A percentile compares a stretch with the other conserved stretches of the same genome.
Conservation (phyloP, 35 echinoderm and acorn worm species). For the Apostichopus japonicus region DNA sequence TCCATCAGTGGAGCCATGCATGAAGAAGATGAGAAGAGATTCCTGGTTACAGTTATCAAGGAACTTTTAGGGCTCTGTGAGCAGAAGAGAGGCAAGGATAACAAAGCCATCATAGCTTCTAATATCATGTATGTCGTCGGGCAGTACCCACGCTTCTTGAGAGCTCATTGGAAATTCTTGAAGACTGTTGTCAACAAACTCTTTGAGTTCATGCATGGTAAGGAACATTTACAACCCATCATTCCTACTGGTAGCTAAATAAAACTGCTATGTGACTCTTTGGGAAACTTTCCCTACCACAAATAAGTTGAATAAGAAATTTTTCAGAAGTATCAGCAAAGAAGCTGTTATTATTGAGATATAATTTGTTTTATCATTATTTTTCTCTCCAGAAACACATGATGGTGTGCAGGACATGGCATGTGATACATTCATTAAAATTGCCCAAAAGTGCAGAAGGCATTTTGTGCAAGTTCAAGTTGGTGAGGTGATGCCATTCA, state of each 20-base stretch:
- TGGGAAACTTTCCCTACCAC: no score
- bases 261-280: no score
- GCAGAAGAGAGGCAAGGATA: slow-evolving; percentile 97
- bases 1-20: slow-evolving; percentile 99
- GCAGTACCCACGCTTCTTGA: slow-evolving; percentile 94
- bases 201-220: slow-evolving; percentile 99
- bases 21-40: slow-evolving; percentile 99
- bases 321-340: no score
- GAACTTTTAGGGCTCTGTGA: slow-evolving; percentile 94
- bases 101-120: slow-evolving; percentile 99
- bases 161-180: slow-evolving; percentile 99
- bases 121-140: slow-evolving; percentile 99
- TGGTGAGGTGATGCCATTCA: slow-evolving; percentile 99
- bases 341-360: no score
- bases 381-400: slow-evolving; percentile 81
- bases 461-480: slow-evolving; percentile 99
- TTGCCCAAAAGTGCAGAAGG: slow-evolving; percentile 94
- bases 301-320: no score
- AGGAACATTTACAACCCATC: background rate
- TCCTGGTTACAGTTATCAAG: slow-evolving; percentile 97
- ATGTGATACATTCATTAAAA: slow-evolving; percentile 99
- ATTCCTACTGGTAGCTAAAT: no score
- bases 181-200: slow-evolving; percentile 99
- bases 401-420: slow-evolving; percentile 99
- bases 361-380: no score